These are phyloP conservation scores for Agrotis segetum DNA, from an alignment of 2,888 invertebrate genomes.

Conservation along the genomic window DNA sequence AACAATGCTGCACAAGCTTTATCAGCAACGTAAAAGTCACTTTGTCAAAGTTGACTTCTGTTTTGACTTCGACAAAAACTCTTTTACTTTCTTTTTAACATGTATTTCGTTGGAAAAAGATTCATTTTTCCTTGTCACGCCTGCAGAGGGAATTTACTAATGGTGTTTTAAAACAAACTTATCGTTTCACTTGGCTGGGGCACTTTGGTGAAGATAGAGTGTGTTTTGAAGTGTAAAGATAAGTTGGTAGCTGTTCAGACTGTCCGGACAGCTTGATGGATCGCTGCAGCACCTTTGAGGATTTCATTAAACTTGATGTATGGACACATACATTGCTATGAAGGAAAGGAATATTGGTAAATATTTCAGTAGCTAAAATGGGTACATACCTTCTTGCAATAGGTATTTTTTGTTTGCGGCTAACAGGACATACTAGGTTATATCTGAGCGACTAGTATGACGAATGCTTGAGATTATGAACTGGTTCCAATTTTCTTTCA, in stretches of 20 bases:
- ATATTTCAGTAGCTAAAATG: not conserved
- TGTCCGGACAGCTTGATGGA: slow-evolving; percentile 83
- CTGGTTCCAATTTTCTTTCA: not conserved
- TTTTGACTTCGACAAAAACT: slow-evolving; percentile 63
- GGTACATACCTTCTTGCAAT: too few species aligned
- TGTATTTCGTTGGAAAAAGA: slow-evolving; percentile 65
- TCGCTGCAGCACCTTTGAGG: slow-evolving; percentile 75
- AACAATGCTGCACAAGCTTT: slow-evolving; percentile 1
- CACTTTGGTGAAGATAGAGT: slow-evolving; percentile 54
- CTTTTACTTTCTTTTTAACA: slow-evolving; percentile 56
- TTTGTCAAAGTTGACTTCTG: slow-evolving; percentile 56
- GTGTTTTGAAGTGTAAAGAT: slow-evolving; percentile 62
- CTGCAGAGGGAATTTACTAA: slow-evolving; percentile 66
- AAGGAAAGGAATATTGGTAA: slow-evolving; percentile 28
- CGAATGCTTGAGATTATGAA: too few species aligned
- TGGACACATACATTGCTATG: slow-evolving; percentile 42
- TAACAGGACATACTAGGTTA: not conserved
- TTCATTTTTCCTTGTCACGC: slow-evolving; percentile 65
- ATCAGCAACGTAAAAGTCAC: slow-evolving; percentile 17
- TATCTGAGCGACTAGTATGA: too few species aligned
- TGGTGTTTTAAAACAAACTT: slow-evolving; percentile 75
- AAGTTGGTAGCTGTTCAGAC: slow-evolving; percentile 71
- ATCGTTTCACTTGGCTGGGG: slow-evolving; percentile 64
- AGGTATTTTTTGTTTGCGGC: too few species aligned
- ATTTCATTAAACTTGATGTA: slow-evolving; percentile 75